Percentiles rank a stretch among this genome's conserved stretches.
Evolutionary conservation across 1,140 invertebrate species (phyloP).

Genomic region (Drosophila arizonae): DNA sequence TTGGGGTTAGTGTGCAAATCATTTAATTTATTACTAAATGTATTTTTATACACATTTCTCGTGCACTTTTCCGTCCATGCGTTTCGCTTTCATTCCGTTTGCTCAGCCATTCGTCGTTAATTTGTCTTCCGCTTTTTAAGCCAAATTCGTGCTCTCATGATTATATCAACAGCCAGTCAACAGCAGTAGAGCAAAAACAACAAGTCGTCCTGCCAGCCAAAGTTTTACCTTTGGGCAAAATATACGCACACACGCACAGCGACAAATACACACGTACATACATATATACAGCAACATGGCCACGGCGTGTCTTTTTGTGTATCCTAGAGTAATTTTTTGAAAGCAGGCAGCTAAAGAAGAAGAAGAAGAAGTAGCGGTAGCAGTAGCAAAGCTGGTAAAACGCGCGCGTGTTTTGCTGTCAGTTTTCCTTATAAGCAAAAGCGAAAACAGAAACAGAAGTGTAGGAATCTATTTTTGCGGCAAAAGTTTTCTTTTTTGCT

Average conservation of each 20-base stretch:
- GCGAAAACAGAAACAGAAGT: slow-evolving; percentile 27
- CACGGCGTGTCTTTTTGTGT: slow-evolving; percentile 76
- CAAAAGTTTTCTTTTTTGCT: slow-evolving; percentile 35
- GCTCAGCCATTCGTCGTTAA: slow-evolving; percentile 53
- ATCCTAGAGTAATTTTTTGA: slow-evolving; percentile 78
- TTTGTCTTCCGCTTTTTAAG: slow-evolving; percentile 69
- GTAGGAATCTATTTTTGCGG: slow-evolving; percentile 50
- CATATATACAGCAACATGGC: slow-evolving; percentile 21
- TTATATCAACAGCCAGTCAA: slow-evolving; percentile 54
- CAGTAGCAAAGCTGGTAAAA: slow-evolving; percentile 30
- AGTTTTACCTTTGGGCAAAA: slow-evolving; percentile 67
- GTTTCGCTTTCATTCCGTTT: slow-evolving; percentile 44
- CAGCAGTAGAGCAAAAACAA: slow-evolving; percentile 23
- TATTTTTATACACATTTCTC: slow-evolving; percentile 70
- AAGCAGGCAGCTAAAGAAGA: slow-evolving; percentile 46
- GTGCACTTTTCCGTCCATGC: slow-evolving; percentile 52
- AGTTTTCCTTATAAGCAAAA: slow-evolving; percentile 9
- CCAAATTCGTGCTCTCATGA: slow-evolving; percentile 63
- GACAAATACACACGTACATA: slow-evolving; percentile 4
- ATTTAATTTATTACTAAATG: slow-evolving; percentile 77
- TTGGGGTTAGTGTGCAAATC: slow-evolving; percentile 72
- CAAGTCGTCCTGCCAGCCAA: slow-evolving; percentile 56
- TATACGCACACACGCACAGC: slow-evolving; percentile 33
- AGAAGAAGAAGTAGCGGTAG: slow-evolving; percentile 33
- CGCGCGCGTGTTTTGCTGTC: slow-evolving; percentile 41